Conservation (phyloP, 2,888 invertebrate genomes). For the Microplitis deprimator region DNA sequence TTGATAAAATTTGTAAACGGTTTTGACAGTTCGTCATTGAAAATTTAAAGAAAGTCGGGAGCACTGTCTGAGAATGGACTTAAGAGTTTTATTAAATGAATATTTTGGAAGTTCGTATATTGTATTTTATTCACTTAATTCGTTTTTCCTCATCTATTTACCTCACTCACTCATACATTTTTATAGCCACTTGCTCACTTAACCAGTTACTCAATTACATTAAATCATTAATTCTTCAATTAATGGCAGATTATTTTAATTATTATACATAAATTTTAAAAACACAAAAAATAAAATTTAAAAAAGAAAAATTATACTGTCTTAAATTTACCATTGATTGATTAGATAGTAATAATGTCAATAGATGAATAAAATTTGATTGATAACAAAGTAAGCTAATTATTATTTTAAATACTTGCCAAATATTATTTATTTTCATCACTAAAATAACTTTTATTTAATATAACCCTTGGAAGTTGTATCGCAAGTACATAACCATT, state of each 20-base stretch:
- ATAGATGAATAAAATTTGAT: neutral
- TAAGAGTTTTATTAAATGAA: slow-evolving; percentile 46
- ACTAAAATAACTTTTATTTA: neutral
- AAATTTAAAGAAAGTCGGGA: too few relatives aligned
- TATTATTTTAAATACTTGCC: neutral
- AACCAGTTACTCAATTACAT: neutral
- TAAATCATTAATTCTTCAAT: slow-evolving; percentile 14
- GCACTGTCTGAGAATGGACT: too few relatives aligned
- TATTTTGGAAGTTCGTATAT: slow-evolving; percentile 52
- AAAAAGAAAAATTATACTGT: neutral
- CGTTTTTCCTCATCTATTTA: slow-evolving; percentile 22
- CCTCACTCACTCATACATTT: neutral
- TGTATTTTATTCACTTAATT: slow-evolving; percentile 42
- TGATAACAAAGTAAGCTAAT: neutral
- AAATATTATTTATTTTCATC: neutral
- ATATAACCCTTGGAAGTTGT: neutral
- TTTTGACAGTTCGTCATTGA: too few relatives aligned
- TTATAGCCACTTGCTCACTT: neutral
- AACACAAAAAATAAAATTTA: neutral
- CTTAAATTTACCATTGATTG: neutral
- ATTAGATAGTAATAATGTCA: neutral
- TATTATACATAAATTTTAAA: slow-evolving; percentile 19
- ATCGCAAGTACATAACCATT: neutral
- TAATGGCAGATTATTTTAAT: slow-evolving; percentile 18
- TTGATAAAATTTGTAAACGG: too few relatives aligned